Base-by-base conservation (phyloP, 2,888 invertebrate species). In the Platycheirus albimanus region DNA sequence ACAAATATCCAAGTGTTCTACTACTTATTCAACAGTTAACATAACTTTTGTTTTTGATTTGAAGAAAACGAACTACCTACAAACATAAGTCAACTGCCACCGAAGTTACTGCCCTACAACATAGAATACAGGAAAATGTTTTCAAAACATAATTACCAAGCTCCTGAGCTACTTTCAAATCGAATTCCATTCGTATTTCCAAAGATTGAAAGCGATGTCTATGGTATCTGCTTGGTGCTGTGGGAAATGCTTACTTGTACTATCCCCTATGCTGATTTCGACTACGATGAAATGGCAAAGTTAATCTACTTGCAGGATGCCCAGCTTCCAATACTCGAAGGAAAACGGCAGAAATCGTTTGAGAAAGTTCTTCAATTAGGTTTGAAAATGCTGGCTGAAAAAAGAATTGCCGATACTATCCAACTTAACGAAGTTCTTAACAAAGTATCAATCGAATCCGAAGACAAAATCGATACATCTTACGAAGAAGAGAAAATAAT, bases 221-320 rank as follows among this genome's bases (percentile, higher is more conserved):
- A 83, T 17, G 83, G 83, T 0, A 78, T 83, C 41, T 77, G 83
- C n/a, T 30, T 83, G 8, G 41, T 71, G 13, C 72, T 83, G 10
- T 83, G 83, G 83, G 83, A 83, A 74, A 83, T 83, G 83, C 13
- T 83, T 1, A 72, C 74, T 24, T 78, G 83, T 17, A 51, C 51
- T 6, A 69, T 41, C 20, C 83, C 83, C 4, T 74, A 66, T 52
- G 28, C 41, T 17, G 54, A 74, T 3, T 49, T 63, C 11, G 63
- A 58, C 20, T 78, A 74, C 30, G 83, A 78, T 24, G 71, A 77
- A 19, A 67, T 77, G 67, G 20, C 54, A 2, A 63, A 77, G 19
- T 41, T 72, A 11, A n/a, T 45, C 30, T 43, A 67, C 41, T 24
- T 41, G n/a, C 56, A 72, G 67, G 43, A 51, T 8, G 36, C 30